Evolutionary conservation across 2,888 invertebrate genomes (phyloP).

Genomic region (Megamerina dolium): DNA sequence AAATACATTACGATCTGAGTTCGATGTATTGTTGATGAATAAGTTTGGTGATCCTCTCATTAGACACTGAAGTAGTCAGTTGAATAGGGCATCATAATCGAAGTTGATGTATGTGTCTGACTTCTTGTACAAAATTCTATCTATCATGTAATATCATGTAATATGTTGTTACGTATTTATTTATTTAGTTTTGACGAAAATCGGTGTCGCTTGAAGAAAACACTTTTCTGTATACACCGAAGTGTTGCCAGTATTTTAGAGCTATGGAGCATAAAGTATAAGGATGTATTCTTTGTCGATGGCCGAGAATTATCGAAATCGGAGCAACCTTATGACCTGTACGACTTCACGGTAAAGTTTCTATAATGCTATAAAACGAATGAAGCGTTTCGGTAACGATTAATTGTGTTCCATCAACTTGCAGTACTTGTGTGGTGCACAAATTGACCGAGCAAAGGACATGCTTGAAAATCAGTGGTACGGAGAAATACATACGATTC

Average conservation of each 20-base stretch:
- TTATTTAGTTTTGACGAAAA: conserved; percentile 48
- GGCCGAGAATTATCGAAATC: conserved; percentile 41
- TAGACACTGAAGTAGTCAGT: no score
- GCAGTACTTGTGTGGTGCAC: conserved; percentile 49
- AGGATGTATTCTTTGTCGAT: conserved; percentile 48
- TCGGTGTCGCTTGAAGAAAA: conserved; percentile 53
- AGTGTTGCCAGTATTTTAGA: conserved; percentile 73
- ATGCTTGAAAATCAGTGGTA: conserved; percentile 57
- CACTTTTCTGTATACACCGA: conserved; percentile 71
- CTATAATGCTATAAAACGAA: no score
- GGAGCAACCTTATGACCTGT: conserved; percentile 43
- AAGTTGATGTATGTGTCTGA: no score
- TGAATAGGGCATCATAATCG: no score
- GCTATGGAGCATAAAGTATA: conserved; percentile 75
- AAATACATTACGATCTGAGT: no score
- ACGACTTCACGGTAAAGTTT: conserved; percentile 41
- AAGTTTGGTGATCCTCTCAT: no score
- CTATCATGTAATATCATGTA: no score
- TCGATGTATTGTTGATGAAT: no score
- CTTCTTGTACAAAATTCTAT: no score
- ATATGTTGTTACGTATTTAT: neutral
- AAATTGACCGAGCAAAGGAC: conserved; percentile 63
- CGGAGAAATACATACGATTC: conserved; percentile 42
- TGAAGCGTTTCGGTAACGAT: no score
- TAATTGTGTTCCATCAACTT: no score